A percentile compares a stretch with the other conserved stretches of the same genome.
phyloP scores from a whole-genome alignment of 2,797 vertebrate species.

The Eulemur albifrons region DNA sequence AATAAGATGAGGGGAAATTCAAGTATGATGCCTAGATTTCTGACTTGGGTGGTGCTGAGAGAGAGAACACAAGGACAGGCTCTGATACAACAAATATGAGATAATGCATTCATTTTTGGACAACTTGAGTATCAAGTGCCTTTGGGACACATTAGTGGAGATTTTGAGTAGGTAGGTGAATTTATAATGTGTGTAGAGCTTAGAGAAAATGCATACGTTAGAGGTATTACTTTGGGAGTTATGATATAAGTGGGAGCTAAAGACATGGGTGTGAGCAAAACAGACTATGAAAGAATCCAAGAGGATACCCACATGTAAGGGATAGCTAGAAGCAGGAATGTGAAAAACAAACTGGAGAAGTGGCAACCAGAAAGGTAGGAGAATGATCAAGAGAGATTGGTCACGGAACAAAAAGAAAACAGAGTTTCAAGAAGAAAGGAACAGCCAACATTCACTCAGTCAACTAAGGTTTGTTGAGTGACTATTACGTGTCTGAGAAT shows the following conservation, averaged over 20 bases:
- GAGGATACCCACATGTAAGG: not conserved
- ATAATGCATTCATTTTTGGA: not conserved
- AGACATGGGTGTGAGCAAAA: not conserved
- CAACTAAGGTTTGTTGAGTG: not conserved
- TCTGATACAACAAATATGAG: not conserved
- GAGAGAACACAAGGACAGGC: not conserved
- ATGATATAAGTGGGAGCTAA: not conserved
- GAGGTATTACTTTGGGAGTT: not conserved
- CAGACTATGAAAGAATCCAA: not conserved
- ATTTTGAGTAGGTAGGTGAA: not conserved
- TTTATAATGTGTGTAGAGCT: not conserved
- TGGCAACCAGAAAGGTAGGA: not conserved
- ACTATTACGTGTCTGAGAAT: not conserved
- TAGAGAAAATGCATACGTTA: not conserved
- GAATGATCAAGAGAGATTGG: not conserved
- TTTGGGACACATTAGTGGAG: not conserved
- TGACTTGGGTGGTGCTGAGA: not conserved
- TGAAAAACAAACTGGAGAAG: not conserved
- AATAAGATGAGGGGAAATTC: not conserved
- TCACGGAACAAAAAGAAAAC: not conserved
- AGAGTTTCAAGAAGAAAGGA: not conserved
- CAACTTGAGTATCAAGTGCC: not conserved
- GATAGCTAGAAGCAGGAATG: not conserved
- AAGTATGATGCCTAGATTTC: not conserved
- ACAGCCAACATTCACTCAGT: not conserved